Evolutionary conservation across 2,797 vertebrate species (phyloP), one percentile per base, ranked within the genome.

Genomic region (Cryptoprocta ferox): DNA sequence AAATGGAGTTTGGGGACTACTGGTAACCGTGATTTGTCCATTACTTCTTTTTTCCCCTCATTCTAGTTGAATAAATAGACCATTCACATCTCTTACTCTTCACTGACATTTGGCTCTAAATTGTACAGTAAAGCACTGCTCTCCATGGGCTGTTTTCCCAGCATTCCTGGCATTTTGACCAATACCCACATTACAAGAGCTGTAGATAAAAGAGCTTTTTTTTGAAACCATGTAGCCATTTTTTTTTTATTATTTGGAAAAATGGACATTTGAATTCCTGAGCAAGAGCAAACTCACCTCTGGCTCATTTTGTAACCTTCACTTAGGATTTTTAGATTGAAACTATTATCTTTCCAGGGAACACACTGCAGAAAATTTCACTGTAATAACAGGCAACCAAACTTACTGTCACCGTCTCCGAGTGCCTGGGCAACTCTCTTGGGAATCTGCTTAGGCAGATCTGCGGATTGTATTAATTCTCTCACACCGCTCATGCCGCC

Each of bases 381-480:
- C 56, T 73, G 21, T 50, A 84, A 45, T 89, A 89, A 93, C 48
- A 42, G 30, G 61, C 96, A 70, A 85, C 87, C 75, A 39, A 93
- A 50, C 12, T 91, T 94, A 73, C 63, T 87, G 37, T 13, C 53
- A 88, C 70, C 59, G 84, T 93, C 48, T 85, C 13, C 12, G 65
- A 71, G 30, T 84, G 59, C n/a, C 59, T 91, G 88, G 59, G 30
- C 53, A 50, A 75, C 79, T 66, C 61, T 45, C 79, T 42, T 53
- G 83, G 48, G 65, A 86, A 56, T 86, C 18, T 61, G 11, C 71
- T 75, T 65, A 48, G 86, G 53, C 66, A 75, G 37, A 79, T 94
- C 89, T 96, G 45, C 13, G 42, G 42, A 87, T 88, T 83, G 21
- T 39, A 82, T 97, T 95, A 90, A 94, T 89, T 94, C 59, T 91